Evolutionary conservation across 2,113 vertebrate genomes (phyloP), one percentile per base, ranked within the genome.

Genomic region (Clinocottus analis): DNA sequence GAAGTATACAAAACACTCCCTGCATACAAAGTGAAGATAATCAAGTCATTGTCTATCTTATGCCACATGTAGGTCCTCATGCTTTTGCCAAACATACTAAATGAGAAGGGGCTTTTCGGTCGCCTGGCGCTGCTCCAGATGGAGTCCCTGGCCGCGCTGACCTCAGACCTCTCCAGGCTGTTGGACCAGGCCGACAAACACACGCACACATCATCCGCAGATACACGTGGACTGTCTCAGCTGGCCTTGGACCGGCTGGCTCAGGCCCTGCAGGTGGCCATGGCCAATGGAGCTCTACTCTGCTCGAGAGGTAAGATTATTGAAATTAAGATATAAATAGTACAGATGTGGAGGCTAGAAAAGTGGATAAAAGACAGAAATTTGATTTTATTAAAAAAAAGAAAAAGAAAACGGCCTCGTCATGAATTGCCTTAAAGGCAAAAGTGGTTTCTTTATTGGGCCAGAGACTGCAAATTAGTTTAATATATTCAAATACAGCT

Each of bases 261-360:
- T 0, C 98, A 99, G 89, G 96, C 97, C 23, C 77, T 99, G 89
- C 98, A 99, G 64, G 97, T 99, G 68, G 95, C 97, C 77, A 96
- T 99, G 97, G 97, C 98, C 23, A 97, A 96, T 0, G 97, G 98
- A 68, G 97, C 97, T 0, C 89, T 99, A 72, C 95, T 99, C 49
- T 99, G 98, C 87, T 96, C 98, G 0, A 94, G 98, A 94, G 98
- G 98, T 99, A 82, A 74, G 94, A 64, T 19, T 19, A 0, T 31
- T 37, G 17, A 31, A 4, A 17, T 13, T 23, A 37, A 37, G 33
- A 58, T 51, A 58, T 43, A 49, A 29, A 33, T 29, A 7, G 59
- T 11, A 0, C n/a, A 21, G 16, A 65, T 4, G 19, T 27, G 56
- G 51, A 37, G 2, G 64, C 13, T 14, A 9, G 16, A 60, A 35